A percentile compares a stretch with the other conserved stretches of the same genome.
Conservation (phyloP, 2,888 invertebrate genomes). For the Spisula subtruncata region DNA sequence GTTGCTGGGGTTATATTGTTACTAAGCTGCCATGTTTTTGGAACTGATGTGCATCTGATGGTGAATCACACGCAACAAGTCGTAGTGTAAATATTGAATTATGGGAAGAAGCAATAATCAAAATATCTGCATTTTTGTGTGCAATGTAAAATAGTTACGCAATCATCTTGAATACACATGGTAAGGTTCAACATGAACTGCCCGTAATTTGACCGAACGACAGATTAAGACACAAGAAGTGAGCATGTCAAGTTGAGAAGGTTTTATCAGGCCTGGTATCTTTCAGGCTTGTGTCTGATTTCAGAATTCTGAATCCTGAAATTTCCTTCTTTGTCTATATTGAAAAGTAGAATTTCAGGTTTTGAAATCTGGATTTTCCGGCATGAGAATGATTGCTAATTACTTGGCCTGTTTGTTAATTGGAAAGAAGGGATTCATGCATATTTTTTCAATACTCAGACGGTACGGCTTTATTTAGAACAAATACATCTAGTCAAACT, state of each 20-base stretch:
- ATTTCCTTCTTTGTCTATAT: too few species aligned
- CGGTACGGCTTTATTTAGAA: slow-evolving; percentile 83
- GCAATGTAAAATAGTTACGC: slow-evolving; percentile 22
- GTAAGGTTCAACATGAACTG: not conserved
- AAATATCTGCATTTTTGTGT: slow-evolving; percentile 21
- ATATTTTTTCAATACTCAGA: slow-evolving; percentile 79
- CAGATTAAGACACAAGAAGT: not conserved
- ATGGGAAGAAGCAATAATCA: slow-evolving; percentile 25
- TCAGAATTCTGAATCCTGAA: too few species aligned
- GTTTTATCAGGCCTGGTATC: too few species aligned
- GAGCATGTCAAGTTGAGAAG: not conserved
- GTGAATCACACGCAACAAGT: slow-evolving; percentile 11
- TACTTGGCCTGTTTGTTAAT: too few species aligned
- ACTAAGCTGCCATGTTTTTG: slow-evolving; percentile 69
- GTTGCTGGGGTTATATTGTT: not conserved
- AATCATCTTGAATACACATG: not conserved
- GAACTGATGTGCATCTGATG: slow-evolving; percentile 17
- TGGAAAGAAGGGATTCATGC: slow-evolving; percentile 15
- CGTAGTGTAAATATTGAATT: not conserved
- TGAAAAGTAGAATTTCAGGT: too few species aligned
- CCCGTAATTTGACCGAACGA: too few species aligned
- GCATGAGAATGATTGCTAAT: too few species aligned
- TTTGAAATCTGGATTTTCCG: too few species aligned
- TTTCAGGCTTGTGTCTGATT: too few species aligned
- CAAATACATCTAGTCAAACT: slow-evolving; percentile 83